These are phyloP conservation scores for Plestiodon gilberti DNA, from an alignment of 2,113 vertebrate genomes.

Conservation along the genomic window DNA sequence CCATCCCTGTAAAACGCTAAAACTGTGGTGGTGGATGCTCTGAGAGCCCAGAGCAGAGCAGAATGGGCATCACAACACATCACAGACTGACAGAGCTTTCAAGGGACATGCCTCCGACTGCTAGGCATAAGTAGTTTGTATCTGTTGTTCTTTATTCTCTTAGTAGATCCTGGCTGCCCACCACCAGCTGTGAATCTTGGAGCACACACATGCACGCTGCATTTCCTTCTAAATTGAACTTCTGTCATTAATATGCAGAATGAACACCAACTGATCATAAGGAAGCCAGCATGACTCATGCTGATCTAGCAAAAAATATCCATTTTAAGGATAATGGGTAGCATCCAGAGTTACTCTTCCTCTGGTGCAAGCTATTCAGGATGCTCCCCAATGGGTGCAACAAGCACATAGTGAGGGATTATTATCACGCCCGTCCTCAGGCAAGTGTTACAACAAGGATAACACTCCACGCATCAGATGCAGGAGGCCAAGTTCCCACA, in stretches of 20 bases:
- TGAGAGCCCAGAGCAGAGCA: not conserved
- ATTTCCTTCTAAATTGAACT: not conserved
- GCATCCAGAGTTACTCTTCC: too few species aligned
- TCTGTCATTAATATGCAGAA: not conserved
- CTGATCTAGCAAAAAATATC: not conserved
- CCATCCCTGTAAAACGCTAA: not conserved
- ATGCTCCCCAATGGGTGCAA: too few species aligned
- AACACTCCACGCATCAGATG: not conserved
- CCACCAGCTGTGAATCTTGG: not conserved
- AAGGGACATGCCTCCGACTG: not conserved
- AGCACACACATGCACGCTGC: not conserved
- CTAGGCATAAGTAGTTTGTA: not conserved
- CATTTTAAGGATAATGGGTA: not conserved
- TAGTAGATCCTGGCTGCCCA: not conserved
- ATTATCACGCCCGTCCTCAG: not conserved
- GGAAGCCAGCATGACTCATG: not conserved
- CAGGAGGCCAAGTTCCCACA: too few species aligned
- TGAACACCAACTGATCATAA: not conserved
- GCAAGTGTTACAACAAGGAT: not conserved
- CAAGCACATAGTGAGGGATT: not conserved
- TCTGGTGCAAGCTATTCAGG: too few species aligned
- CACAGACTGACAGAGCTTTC: not conserved
- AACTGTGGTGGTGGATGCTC: not conserved
- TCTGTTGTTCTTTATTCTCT: slow-evolving; percentile 1
- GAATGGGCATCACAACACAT: not conserved